Evolutionary conservation across 2,888 invertebrate genomes (phyloP), one percentile per base, ranked within the genome.

Genomic region (Agriopis marginaria): DNA sequence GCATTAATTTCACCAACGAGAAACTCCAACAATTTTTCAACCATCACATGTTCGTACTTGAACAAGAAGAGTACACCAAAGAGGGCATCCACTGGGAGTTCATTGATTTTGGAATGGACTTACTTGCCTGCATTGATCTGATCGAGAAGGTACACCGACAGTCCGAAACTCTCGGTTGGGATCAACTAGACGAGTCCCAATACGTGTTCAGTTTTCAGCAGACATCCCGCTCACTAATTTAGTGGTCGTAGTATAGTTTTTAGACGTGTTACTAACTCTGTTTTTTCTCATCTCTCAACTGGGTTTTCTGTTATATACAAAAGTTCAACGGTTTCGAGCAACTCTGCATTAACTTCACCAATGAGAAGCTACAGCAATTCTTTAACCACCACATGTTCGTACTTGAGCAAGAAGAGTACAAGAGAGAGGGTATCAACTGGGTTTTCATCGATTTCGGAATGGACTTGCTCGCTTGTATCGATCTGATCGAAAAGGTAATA

Each of bases 1-100:
- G 99, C 96, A 99, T 99, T 97, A 99, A 99, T 96, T 99, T 99
- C 96, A 99, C 99, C 94, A 99, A 99, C 94, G 99, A 99, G 95
- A 98, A 99, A 95, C 96, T 99, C 83, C 99, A 99, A 95, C 99
- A 99, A 95, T 99, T 99, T 96, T 99, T 99, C 97, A 99, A 99
- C 95, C 99, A 99, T 94, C 97, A 99, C 97, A 99, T 99, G 99
- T 99, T 99, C 95, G 99, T 99, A 82, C 96, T 99, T 94, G 99
- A 99, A 95, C 99, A 99, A 97, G 99, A 99, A 95, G 99, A 99
- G 92, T 99, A 99, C 95, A 98, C 98, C 89, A 97, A 95, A 89
- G 99, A 99, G 95, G 99, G 99, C 88, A 99, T 99, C 95, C 96
- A 97, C 87, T 99, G 99, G 99, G 97, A 96, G 90, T 99, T 99